Conservation (phyloP, 1,140 invertebrate genomes). For the Oscheius sp. region DNA sequence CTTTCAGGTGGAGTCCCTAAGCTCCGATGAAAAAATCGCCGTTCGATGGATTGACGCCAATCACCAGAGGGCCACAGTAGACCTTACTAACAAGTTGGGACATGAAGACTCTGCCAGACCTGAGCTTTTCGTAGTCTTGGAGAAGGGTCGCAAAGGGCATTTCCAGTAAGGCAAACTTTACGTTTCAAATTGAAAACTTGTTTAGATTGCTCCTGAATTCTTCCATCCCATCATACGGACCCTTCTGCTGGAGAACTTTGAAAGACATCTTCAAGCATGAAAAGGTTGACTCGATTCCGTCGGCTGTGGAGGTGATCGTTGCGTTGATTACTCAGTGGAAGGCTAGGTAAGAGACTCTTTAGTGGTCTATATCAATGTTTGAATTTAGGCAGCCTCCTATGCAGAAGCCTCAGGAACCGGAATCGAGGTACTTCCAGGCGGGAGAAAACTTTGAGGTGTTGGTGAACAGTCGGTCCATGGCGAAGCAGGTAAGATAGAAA, state of each 20-base stretch:
- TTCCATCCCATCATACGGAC: conserved; percentile 10
- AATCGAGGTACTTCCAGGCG: neutral
- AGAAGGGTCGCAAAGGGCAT: neutral
- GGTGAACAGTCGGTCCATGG: conserved; percentile 1
- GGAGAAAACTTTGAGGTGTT: neutral
- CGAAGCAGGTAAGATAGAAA: neutral
- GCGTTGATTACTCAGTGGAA: conserved; percentile 13
- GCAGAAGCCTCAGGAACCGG: neutral
- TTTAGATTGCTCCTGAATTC: conserved; percentile 18
- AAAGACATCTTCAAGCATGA: conserved; percentile 12
- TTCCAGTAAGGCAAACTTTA: neutral
- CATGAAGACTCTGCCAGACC: neutral
- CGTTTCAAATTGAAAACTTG: neutral
- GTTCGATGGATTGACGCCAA: conserved; percentile 26
- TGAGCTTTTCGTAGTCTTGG: neutral
- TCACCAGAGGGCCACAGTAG: conserved; percentile 1
- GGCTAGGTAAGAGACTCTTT: too few species aligned
- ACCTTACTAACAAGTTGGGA: conserved; percentile 9
- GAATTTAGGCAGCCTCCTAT: neutral
- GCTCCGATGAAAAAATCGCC: neutral
- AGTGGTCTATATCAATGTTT: too few species aligned
- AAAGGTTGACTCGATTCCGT: neutral
- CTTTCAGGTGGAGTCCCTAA: conserved; percentile 15
- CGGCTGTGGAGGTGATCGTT: conserved; percentile 2
- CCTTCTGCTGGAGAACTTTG: conserved; percentile 17